Percentiles rank a stretch among this genome's conserved stretches.
Evolutionary conservation across 1,140 invertebrate species (phyloP).

Genomic region (Lepidurus apus): DNA sequence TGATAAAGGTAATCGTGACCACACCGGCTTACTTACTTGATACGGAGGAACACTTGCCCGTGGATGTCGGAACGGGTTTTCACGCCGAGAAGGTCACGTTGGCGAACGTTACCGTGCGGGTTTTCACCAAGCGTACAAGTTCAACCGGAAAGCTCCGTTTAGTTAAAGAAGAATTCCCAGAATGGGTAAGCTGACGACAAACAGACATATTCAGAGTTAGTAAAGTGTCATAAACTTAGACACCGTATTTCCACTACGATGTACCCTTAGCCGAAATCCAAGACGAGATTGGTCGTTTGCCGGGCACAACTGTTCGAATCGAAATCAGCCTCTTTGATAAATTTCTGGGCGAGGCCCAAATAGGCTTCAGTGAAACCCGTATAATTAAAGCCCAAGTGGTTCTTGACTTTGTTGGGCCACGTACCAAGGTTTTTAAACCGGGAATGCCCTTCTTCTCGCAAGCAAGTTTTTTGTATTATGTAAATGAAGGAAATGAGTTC

Average conservation of each 20-base stretch:
- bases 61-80: constrained; percentile 42
- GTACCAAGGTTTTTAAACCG: constrained; percentile 54
- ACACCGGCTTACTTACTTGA: constrained; percentile 44
- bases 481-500: not conserved
- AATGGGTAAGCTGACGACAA: constrained; percentile 34
- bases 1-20: constrained; percentile 37
- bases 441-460: constrained; percentile 49
- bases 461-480: constrained; percentile 44
- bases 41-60: constrained; percentile 43
- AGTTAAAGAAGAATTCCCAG: constrained; percentile 33
- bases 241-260: constrained; percentile 29
- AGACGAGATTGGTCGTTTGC: constrained; percentile 22
- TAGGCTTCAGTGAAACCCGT: constrained; percentile 49
- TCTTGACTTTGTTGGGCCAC: constrained; percentile 51
- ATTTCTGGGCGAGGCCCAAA: constrained; percentile 42
- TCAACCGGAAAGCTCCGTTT: constrained; percentile 29
- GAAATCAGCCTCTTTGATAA: constrained; percentile 39
- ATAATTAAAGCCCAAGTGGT: constrained; percentile 48
- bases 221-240: constrained; percentile 32
- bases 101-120: constrained; percentile 44
- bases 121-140: constrained; percentile 38
- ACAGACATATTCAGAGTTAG: constrained; percentile 28
- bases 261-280: constrained; percentile 24
- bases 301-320: constrained; percentile 27
- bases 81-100: constrained; percentile 42